Evolutionary conservation across 2,888 invertebrate genomes (phyloP).

Genomic region (Onchidella celtica): DNA sequence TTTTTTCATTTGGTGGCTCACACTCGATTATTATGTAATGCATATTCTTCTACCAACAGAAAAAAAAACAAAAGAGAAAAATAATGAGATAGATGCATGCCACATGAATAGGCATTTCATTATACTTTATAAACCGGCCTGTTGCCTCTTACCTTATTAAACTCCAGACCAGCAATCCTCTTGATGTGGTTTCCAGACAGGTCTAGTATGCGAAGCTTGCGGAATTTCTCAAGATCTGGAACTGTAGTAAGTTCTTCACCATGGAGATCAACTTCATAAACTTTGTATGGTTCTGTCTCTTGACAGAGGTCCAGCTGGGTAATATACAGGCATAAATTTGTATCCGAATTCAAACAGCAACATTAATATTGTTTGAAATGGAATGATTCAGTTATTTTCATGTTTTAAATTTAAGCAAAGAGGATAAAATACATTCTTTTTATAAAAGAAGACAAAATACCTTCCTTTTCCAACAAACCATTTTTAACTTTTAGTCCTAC

Average conservation of each 20-base stretch:
- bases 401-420: neutral
- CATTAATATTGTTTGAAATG: too few relatives aligned
- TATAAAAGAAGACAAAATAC: neutral
- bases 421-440: neutral
- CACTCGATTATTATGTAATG: too few relatives aligned
- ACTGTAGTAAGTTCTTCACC: slow-evolving; percentile 64
- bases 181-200: slow-evolving; percentile 72
- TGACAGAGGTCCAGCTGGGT: slow-evolving; percentile 67
- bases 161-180: slow-evolving; percentile 65
- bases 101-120: too few relatives aligned
- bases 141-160: slow-evolving; percentile 68
- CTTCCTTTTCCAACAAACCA: too few relatives aligned
- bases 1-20: too few relatives aligned
- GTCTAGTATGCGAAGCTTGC: slow-evolving; percentile 70
- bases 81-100: neutral
- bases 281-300: slow-evolving; percentile 68
- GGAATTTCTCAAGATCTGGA: slow-evolving; percentile 71
- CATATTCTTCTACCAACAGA: too few relatives aligned
- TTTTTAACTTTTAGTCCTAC: too few relatives aligned
- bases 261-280: slow-evolving; percentile 72
- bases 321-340: too few relatives aligned
- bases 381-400: too few relatives aligned
- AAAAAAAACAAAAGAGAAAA: neutral
- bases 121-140: too few relatives aligned
- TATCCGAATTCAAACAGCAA: too few relatives aligned